Evolutionary conservation across 2,113 vertebrate genomes (phyloP).

Genomic region (Melanerpes formicivorus): DNA sequence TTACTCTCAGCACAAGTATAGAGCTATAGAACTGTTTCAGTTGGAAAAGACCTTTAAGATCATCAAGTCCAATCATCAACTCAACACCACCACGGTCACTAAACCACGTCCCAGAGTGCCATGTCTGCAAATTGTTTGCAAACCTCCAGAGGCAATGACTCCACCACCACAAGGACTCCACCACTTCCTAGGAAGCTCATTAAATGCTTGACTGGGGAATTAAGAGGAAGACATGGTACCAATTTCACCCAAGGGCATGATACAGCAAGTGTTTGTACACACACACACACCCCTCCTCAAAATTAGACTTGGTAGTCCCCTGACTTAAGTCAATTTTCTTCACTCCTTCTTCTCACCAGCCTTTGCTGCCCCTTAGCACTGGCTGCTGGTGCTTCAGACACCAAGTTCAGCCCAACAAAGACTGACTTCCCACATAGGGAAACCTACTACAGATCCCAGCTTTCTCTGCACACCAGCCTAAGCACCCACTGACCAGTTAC

Average conservation of each 20-base stretch:
- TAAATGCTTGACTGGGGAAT: too few relatives aligned
- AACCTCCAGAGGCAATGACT: too few relatives aligned
- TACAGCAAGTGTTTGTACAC: neutral
- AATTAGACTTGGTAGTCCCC: neutral
- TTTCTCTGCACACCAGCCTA: neutral
- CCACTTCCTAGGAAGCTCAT: too few relatives aligned
- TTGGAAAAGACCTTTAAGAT: too few relatives aligned
- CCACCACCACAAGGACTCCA: too few relatives aligned
- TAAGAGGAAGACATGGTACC: fast-evolving
- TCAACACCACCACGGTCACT: too few relatives aligned
- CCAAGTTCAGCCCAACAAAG: neutral
- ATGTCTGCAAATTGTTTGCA: too few relatives aligned
- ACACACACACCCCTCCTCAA: neutral
- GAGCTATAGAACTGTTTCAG: too few relatives aligned
- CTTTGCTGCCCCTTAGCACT: neutral
- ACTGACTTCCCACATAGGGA: neutral
- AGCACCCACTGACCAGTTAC: neutral
- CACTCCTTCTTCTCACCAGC: neutral
- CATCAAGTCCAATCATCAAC: too few relatives aligned
- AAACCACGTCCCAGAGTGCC: too few relatives aligned
- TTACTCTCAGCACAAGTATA: neutral
- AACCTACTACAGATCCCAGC: neutral
- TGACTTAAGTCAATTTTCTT: neutral
- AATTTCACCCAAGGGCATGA: neutral
- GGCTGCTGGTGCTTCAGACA: fast-evolving